Evolutionary conservation across 2,888 invertebrate genomes (phyloP).

Genomic region (Drosophila anomelani): DNA sequence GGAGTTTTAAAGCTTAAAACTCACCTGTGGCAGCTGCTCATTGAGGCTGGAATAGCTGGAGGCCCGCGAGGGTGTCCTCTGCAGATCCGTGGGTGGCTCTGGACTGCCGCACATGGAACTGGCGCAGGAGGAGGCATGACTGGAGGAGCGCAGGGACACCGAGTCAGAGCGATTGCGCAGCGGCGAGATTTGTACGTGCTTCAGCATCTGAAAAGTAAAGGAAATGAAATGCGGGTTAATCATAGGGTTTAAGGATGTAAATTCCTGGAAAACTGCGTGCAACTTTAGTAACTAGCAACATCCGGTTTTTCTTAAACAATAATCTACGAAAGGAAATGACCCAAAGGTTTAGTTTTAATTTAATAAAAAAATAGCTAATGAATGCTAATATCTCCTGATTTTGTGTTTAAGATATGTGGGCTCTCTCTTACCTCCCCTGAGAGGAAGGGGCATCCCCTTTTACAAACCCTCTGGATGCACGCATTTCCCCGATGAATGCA

Average conservation of each 20-base stretch:
- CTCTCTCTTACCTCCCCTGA: not conserved
- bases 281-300: constrained; percentile 59
- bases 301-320: constrained; percentile 33
- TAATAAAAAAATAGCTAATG: not conserved
- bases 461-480: not conserved
- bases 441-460: not conserved
- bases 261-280: constrained; percentile 22
- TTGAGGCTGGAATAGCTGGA: constrained; percentile 88
- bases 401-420: constrained; percentile 43
- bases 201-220: constrained; percentile 89
- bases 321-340: not conserved
- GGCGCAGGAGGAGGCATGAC: constrained; percentile 86
- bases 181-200: constrained; percentile 96
- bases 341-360: too few species aligned
- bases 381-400: not conserved
- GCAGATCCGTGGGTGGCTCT: constrained; percentile 86
- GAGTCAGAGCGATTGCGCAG: constrained; percentile 94
- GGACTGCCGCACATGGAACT: constrained; percentile 88
- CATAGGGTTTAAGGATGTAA: not conserved
- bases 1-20: not conserved
- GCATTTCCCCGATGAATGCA: constrained; percentile 58
- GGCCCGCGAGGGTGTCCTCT: constrained; percentile 88
- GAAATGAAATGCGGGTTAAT: constrained; percentile 7
- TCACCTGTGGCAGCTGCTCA: constrained; percentile 86
- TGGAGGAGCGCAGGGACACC: constrained; percentile 89